A percentile compares a stretch with the other conserved stretches of the same genome.
Evolutionary conservation across 2,113 vertebrate species (phyloP).

Genomic region (Psammodynastes pulverulentus): DNA sequence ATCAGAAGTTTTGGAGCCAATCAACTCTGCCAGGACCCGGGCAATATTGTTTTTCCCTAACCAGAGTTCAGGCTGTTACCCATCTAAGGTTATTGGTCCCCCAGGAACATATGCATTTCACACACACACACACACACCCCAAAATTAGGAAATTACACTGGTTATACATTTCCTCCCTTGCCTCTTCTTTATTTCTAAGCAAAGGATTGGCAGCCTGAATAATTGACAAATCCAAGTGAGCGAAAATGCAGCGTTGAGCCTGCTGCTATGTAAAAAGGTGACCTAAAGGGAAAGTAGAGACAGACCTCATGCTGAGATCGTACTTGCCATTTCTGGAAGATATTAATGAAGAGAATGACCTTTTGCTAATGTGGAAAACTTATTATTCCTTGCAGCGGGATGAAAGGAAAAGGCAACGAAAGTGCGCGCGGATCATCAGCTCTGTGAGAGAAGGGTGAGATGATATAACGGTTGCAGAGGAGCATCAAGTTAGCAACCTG

Average conservation of each 20-base stretch:
- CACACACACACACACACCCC: too few relatives aligned
- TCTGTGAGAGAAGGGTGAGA: neutral
- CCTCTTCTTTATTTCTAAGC: neutral
- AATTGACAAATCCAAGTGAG: neutral
- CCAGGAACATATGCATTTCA: neutral
- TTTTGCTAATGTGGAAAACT: slow-evolving; percentile 18
- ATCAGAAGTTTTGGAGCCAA: neutral
- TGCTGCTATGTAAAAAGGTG: neutral
- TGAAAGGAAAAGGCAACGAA: neutral
- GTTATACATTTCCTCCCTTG: neutral
- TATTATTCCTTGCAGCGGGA: neutral
- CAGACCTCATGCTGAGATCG: neutral
- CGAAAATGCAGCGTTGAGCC: neutral
- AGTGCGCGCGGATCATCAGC: neutral
- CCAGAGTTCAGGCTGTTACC: neutral
- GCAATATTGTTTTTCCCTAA: neutral
- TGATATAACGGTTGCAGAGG: neutral
- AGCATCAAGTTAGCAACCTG: neutral
- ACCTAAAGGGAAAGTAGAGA: slow-evolving; percentile 16
- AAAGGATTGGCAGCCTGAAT: neutral
- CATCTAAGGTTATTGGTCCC: neutral
- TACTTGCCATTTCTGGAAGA: slow-evolving; percentile 21
- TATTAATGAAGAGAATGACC: slow-evolving; percentile 25
- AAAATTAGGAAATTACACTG: neutral
- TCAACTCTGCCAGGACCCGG: neutral